Evolutionary conservation across 2,113 vertebrate genomes (phyloP).

Genomic region (Sporophila hypoxantha): DNA sequence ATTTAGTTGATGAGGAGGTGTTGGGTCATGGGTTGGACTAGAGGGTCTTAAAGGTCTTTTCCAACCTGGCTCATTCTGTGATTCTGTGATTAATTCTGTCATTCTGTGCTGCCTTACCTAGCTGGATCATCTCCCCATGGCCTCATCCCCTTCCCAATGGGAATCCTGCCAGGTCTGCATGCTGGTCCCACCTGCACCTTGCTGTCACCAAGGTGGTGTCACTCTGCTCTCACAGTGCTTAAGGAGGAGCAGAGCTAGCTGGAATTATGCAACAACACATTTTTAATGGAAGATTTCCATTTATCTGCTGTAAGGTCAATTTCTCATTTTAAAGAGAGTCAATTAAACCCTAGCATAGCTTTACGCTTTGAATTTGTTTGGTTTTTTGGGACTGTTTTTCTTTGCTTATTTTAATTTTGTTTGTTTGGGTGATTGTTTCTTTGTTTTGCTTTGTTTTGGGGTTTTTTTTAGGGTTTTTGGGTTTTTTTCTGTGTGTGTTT

Average conservation of each 20-base stretch:
- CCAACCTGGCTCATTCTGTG: not conserved
- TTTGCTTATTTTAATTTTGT: not conserved
- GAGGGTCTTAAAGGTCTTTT: not conserved
- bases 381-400: not conserved
- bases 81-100: not conserved
- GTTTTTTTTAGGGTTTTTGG: no score
- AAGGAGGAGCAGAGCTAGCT: not conserved
- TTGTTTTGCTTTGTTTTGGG: not conserved
- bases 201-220: not conserved
- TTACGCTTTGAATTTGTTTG: not conserved
- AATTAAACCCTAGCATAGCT: not conserved
- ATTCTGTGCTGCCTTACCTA: not conserved
- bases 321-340: not conserved
- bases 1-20: not conserved
- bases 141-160: not conserved
- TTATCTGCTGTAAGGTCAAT: not conserved
- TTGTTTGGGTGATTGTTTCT: not conserved
- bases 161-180: accelerated
- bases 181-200: not conserved
- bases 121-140: accelerated
- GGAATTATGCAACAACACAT: not conserved
- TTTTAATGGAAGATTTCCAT: not conserved
- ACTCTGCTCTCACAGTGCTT: accelerated
- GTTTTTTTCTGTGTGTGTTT: not conserved
- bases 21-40: not conserved